Evolutionary conservation across 1,140 invertebrate genomes (phyloP).

Genomic region (Mesaphorura yosii): DNA sequence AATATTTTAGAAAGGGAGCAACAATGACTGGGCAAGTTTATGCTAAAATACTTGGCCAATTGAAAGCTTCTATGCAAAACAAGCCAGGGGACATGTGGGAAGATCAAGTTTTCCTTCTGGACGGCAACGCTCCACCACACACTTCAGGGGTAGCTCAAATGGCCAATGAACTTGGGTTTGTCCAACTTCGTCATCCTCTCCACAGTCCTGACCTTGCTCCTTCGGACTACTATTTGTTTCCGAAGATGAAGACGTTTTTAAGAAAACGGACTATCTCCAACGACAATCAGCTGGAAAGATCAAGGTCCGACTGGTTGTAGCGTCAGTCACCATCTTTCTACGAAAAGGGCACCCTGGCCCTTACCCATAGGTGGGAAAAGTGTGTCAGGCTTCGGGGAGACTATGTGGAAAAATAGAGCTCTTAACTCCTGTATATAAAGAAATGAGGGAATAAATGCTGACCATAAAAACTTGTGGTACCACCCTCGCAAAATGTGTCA

Average conservation of each 20-base stretch:
- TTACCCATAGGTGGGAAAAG: constrained; percentile 2
- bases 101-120: too few relatives aligned
- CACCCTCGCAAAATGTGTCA: too few relatives aligned
- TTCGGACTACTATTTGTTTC: constrained; percentile 37
- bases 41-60: constrained; percentile 3
- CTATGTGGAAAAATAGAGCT: not conserved
- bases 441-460: too few relatives aligned
- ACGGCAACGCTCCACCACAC: not conserved
- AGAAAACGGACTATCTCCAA: not conserved
- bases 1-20: constrained; percentile 4
- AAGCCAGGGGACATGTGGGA: too few relatives aligned
- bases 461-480: too few relatives aligned
- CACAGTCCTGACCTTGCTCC: constrained; percentile 39
- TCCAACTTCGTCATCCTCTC: constrained; percentile 39
- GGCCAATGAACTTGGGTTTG: constrained; percentile 34
- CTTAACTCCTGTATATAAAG: too few relatives aligned
- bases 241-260: constrained; percentile 18
- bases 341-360: not conserved
- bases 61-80: too few relatives aligned
- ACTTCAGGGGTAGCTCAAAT: constrained; percentile 27
- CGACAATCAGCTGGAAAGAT: not conserved
- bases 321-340: not conserved
- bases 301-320: not conserved
- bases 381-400: not conserved
- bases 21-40: constrained; percentile 6